These are phyloP conservation scores for Triplophysa rosa DNA, from an alignment of 2,113 vertebrate species.

Conservation along the genomic window DNA sequence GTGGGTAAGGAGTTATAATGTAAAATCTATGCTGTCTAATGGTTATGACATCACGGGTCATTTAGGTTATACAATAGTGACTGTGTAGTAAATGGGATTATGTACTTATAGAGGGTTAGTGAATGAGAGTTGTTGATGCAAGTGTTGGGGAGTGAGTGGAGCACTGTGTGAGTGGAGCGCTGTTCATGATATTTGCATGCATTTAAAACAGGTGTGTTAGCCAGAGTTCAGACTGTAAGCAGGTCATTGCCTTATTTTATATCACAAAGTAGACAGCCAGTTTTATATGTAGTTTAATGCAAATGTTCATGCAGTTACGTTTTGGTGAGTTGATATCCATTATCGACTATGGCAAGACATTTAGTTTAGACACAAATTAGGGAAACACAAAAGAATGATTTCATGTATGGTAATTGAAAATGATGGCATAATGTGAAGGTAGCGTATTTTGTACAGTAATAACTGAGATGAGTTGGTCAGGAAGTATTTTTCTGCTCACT, in stretches of 20 bases:
- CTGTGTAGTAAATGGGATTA: constrained; percentile 10
- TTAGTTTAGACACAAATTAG: neutral
- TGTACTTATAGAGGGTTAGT: constrained; percentile 16
- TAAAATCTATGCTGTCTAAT: neutral
- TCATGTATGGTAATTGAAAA: too few species aligned
- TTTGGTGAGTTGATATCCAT: too few species aligned
- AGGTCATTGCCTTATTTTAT: constrained; percentile 10
- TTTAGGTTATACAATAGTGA: constrained; percentile 18
- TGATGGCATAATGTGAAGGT: neutral
- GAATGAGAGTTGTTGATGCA: constrained; percentile 5
- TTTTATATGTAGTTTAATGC: too few species aligned
- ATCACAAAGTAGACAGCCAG: neutral
- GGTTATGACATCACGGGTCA: neutral
- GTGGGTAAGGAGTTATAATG: neutral
- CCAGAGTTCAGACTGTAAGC: neutral
- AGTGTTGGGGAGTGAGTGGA: neutral
- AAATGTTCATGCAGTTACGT: too few species aligned
- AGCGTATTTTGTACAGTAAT: neutral
- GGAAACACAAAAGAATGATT: too few species aligned
- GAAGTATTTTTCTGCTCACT: neutral
- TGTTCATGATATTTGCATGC: constrained; percentile 15
- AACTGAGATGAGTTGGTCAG: neutral
- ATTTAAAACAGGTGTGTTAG: neutral
- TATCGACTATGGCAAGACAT: too few species aligned
- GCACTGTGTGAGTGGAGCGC: too few species aligned